phyloP scores from a whole-genome alignment of 30 jellyfish, hydroid and myxozoan genomes.

The Mastigias papua region DNA sequence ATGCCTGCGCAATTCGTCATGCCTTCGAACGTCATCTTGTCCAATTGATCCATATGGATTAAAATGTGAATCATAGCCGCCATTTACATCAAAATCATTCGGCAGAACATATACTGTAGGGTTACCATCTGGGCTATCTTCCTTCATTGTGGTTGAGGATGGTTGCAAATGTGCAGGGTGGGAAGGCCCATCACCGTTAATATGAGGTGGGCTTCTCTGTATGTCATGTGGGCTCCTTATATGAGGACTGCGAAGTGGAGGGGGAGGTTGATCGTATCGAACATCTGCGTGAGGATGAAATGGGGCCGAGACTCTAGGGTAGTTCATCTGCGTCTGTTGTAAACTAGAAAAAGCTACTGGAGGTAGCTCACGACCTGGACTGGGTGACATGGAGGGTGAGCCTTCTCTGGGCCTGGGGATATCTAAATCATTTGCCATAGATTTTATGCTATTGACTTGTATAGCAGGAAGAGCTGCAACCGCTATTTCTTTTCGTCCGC shows the following conservation, averaged over 20 bases:
- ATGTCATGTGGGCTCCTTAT: conserved; percentile 71
- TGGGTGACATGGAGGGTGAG: conserved; percentile 78
- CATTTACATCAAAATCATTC: conserved; percentile 87
- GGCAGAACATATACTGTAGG: conserved; percentile 98
- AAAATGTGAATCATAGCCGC: conserved; percentile 88
- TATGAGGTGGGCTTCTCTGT: conserved; percentile 84
- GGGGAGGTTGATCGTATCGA: conserved; percentile 80
- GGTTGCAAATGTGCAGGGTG: conserved; percentile 53
- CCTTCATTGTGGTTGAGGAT: conserved; percentile 51
- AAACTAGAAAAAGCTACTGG: conserved; percentile 47
- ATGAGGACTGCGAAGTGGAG: conserved; percentile 67
- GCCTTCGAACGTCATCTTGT: conserved; percentile 76
- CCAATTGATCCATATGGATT: conserved; percentile 69
- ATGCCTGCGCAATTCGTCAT: conserved; percentile 73
- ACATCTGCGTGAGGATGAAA: conserved; percentile 67
- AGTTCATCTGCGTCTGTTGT: conserved; percentile 61
- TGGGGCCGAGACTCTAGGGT: conserved; percentile 62
- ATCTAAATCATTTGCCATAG: conserved; percentile 64
- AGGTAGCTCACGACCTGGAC: conserved; percentile 66
- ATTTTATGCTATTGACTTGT: conserved; percentile 68
- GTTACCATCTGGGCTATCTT: conserved; percentile 77
- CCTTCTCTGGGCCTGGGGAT: conserved; percentile 65
- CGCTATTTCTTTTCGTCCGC: conserved; percentile 75
- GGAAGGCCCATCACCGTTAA: conserved; percentile 59
- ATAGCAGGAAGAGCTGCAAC: conserved; percentile 66